Conservation (phyloP, 2,888 invertebrate species). For the Arrhopalites spinosus region DNA sequence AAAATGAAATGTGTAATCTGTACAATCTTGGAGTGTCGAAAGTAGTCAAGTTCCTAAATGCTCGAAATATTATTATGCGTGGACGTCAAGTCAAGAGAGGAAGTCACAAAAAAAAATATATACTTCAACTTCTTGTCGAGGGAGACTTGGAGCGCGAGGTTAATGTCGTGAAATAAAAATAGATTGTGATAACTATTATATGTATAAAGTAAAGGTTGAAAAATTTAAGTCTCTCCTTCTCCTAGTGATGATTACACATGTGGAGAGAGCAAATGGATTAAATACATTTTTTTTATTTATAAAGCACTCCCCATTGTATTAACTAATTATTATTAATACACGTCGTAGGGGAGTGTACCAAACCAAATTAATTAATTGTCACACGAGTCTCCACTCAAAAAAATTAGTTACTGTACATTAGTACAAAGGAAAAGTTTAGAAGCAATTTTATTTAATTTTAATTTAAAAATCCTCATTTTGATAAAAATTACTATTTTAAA, state of each 20-base stretch:
- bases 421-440: too few species aligned
- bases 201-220: not conserved
- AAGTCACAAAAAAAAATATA: not conserved
- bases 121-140: not conserved
- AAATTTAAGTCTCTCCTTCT: not conserved
- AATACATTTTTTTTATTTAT: too few species aligned
- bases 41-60: constrained; percentile 18
- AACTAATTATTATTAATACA: not conserved
- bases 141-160: constrained; percentile 1
- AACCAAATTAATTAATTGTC: not conserved
- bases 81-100: not conserved
- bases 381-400: too few species aligned
- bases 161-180: constrained; percentile 12
- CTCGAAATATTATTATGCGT: constrained; percentile 9
- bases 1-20: constrained; percentile 36
- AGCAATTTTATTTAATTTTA: too few species aligned
- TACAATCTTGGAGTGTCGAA: constrained; percentile 34
- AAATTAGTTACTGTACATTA: too few species aligned
- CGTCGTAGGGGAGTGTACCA: not conserved
- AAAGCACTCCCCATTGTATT: too few species aligned
- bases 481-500: too few species aligned
- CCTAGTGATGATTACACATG: constrained; percentile 9
- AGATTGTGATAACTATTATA: not conserved
- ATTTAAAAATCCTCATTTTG: too few species aligned
- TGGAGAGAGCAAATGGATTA: not conserved